Conservation (phyloP, 2,888 invertebrate species). For the Chaetogeoica ovagalla region DNA sequence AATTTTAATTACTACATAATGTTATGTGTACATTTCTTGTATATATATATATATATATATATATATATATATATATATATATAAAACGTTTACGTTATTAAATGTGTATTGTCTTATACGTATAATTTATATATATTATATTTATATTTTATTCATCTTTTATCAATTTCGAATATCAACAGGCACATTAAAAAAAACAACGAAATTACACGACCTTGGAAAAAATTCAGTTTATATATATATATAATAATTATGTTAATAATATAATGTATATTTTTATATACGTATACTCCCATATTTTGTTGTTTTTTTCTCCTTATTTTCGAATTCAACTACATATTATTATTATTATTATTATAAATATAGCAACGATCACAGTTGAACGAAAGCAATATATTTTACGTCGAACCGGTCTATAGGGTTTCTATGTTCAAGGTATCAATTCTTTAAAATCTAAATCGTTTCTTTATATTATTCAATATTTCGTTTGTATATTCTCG, state of each 20-base stretch:
- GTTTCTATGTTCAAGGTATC: background rate
- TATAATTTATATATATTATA: background rate
- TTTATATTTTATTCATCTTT: slow-evolving; percentile 37
- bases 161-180: slow-evolving; percentile 30
- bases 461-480: too few species aligned
- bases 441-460: too few species aligned
- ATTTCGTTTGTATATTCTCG: too few species aligned
- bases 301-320: background rate
- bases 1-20: too few species aligned
- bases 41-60: too few species aligned
- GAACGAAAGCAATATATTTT: too few species aligned
- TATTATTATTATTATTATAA: too few species aligned
- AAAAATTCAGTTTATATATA: background rate
- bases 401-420: background rate
- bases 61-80: too few species aligned
- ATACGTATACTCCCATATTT: background rate
- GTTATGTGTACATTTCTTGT: too few species aligned
- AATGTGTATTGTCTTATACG: too few species aligned
- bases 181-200: slow-evolving; percentile 7
- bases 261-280: background rate
- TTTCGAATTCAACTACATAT: background rate
- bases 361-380: background rate
- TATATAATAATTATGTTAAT: background rate
- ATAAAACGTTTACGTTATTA: too few species aligned
- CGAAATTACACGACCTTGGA: background rate